Evolutionary conservation across 2,113 vertebrate genomes (phyloP).

Genomic region (Enhydra lutris): DNA sequence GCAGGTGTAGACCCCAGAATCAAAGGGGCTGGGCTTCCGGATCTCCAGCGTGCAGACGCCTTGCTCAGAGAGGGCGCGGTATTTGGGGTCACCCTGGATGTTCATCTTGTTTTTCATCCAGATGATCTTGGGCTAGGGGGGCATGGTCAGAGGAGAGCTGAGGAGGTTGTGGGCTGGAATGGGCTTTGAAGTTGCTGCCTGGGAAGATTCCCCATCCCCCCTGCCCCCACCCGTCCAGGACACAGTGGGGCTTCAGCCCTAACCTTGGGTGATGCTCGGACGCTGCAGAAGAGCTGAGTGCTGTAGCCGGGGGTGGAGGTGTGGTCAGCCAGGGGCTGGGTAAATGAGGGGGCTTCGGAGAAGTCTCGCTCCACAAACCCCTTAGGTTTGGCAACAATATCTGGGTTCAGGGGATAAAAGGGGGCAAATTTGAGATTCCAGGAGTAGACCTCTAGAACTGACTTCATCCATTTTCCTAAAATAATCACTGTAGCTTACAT

Average conservation of each 20-base stretch:
- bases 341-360: constrained; percentile 94
- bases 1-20: constrained; percentile 94
- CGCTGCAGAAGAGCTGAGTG: constrained; percentile 93
- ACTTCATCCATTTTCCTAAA: not conserved
- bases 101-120: constrained; percentile 96
- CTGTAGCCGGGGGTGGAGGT: constrained; percentile 93
- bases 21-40: constrained; percentile 91
- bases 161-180: not conserved
- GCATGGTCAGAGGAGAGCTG: not conserved
- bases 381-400: constrained; percentile 83
- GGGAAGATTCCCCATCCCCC: not conserved
- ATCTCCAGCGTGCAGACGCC: constrained; percentile 94
- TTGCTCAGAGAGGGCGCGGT: constrained; percentile 87
- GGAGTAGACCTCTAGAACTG: not conserved
- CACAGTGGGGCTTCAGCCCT: not conserved
- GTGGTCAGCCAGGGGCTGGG: constrained; percentile 88
- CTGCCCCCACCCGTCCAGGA: not conserved
- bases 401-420: constrained; percentile 65
- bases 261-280: constrained; percentile 93
- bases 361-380: constrained; percentile 88
- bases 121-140: constrained; percentile 90
- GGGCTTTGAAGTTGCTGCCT: not conserved
- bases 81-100: constrained; percentile 92
- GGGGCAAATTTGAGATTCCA: not conserved
- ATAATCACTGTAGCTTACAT: not conserved